phyloP scores from a whole-genome alignment of 2,888 invertebrate genomes.

The Zygogramma bicolorata region DNA sequence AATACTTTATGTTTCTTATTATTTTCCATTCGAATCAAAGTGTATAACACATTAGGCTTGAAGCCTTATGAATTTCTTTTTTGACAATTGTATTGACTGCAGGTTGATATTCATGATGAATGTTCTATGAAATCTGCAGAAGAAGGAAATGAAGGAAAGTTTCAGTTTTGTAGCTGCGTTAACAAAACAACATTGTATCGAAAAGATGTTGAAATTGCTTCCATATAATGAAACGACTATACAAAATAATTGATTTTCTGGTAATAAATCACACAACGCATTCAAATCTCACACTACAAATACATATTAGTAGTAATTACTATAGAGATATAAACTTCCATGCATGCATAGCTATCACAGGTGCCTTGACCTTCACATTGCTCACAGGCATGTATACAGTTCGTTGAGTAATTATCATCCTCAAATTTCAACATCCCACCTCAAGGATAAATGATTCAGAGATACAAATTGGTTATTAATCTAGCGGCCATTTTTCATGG shows the following conservation, averaged over 20 bases:
- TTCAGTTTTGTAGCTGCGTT: background rate
- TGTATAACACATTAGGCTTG: too few relatives aligned
- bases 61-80: too few relatives aligned
- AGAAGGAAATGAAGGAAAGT: background rate
- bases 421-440: conserved; percentile 34
- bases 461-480: conserved; percentile 34
- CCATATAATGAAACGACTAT: background rate
- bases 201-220: conserved; percentile 1
- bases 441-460: conserved; percentile 33
- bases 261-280: conserved; percentile 38
- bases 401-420: conserved; percentile 29
- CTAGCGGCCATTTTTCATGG: conserved; percentile 23
- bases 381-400: conserved; percentile 35
- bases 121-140: too few relatives aligned
- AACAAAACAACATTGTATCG: background rate
- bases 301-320: conserved; percentile 9
- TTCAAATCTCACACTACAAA: conserved; percentile 29
- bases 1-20: too few relatives aligned
- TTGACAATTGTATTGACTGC: too few relatives aligned
- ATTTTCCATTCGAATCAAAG: too few relatives aligned
- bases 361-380: conserved; percentile 34
- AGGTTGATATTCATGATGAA: too few relatives aligned
- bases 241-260: conserved; percentile 35
- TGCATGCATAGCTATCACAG: conserved; percentile 2
- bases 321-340: background rate